Evolutionary conservation across 1,140 invertebrate genomes (phyloP).

Genomic region (Pachypsylla venusta): DNA sequence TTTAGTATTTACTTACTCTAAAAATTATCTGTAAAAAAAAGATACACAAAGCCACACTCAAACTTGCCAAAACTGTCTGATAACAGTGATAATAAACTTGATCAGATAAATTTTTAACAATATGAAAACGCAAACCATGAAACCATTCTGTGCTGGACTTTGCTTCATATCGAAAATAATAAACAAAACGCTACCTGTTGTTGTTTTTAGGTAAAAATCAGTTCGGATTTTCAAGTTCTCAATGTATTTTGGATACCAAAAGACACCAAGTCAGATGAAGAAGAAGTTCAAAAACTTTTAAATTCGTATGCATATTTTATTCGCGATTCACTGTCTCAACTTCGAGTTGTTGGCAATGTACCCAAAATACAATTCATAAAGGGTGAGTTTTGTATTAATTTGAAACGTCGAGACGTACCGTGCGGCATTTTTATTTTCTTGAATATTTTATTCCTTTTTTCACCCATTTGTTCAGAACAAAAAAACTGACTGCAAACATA

Average conservation of each 20-base stretch:
- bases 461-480: too few relatives aligned
- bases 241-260: not conserved
- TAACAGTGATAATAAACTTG: not conserved
- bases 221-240: not conserved
- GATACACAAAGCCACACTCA: not conserved
- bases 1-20: too few relatives aligned
- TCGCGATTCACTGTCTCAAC: not conserved
- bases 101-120: not conserved
- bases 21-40: not conserved
- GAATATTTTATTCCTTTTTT: too few relatives aligned
- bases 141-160: too few relatives aligned
- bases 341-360: not conserved
- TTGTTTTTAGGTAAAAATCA: not conserved
- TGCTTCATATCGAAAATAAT: not conserved
- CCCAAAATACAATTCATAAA: not conserved
- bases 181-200: not conserved
- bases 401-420: too few relatives aligned
- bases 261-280: not conserved
- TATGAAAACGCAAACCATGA: too few relatives aligned
- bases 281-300: not conserved
- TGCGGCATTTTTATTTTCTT: too few relatives aligned
- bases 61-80: not conserved
- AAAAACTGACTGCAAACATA: too few relatives aligned
- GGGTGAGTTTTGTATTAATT: too few relatives aligned
- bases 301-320: not conserved